Conservation (phyloP, 2,888 invertebrate genomes). For the Trissolcus japonicus region DNA sequence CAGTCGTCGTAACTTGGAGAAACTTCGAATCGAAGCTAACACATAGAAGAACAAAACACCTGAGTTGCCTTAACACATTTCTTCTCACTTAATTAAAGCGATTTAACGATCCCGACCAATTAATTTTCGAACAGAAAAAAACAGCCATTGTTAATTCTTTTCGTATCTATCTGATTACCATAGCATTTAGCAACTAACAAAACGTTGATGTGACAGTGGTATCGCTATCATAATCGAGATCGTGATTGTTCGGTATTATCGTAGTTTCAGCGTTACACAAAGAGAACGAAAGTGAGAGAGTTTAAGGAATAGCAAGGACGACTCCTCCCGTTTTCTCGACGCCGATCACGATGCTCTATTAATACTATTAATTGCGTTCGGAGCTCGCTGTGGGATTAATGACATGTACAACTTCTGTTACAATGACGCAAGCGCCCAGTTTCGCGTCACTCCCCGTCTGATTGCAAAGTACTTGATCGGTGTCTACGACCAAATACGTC, state of each 20-base stretch:
- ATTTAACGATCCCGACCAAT: conserved; percentile 21
- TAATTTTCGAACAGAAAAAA: conserved; percentile 32
- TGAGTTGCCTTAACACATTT: too few species aligned
- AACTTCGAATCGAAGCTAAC: background rate
- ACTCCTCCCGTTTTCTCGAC: conserved; percentile 44
- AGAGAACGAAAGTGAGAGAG: conserved; percentile 43
- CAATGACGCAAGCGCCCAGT: conserved; percentile 37
- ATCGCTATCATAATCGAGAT: conserved; percentile 42
- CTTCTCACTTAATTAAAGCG: background rate
- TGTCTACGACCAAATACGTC: conserved; percentile 30
- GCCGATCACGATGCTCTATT: conserved; percentile 47
- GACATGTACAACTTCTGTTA: conserved; percentile 39
- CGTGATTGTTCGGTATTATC: conserved; percentile 40
- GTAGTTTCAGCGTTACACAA: conserved; percentile 28
- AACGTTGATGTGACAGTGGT: conserved; percentile 46
- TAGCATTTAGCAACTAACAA: conserved; percentile 34
- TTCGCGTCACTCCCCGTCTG: conserved; percentile 10
- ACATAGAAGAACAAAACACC: conserved; percentile 1
- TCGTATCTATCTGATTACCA: conserved; percentile 32
- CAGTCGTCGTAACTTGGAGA: background rate
- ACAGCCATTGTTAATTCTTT: conserved; percentile 25
- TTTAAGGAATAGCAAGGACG: conserved; percentile 50
- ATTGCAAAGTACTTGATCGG: conserved; percentile 22
- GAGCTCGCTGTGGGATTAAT: conserved; percentile 41
- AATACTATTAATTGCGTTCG: conserved; percentile 48